A percentile compares a stretch with the other conserved stretches of the same genome.
Evolutionary conservation across 1,140 invertebrate species (phyloP).

Genomic region (Vanessa tameamea): DNA sequence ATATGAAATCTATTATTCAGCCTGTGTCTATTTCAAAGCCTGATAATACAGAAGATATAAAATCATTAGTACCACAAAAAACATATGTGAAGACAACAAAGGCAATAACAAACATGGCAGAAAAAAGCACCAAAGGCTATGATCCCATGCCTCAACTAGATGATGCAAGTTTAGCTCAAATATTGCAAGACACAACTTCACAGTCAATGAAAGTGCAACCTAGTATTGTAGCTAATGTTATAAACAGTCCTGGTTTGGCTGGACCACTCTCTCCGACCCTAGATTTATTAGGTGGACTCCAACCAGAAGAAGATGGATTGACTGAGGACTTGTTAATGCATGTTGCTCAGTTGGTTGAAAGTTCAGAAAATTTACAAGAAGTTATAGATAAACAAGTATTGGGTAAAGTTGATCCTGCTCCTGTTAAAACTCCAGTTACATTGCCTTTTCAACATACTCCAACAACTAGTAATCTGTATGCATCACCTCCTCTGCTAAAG

Average conservation of each 20-base stretch:
- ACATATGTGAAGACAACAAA: slow-evolving; percentile 58
- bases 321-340: slow-evolving; percentile 85
- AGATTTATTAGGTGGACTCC: slow-evolving; percentile 74
- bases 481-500: slow-evolving; percentile 53
- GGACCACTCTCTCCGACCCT: slow-evolving; percentile 76
- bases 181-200: slow-evolving; percentile 67
- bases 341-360: slow-evolving; percentile 84
- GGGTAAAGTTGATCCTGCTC: slow-evolving; percentile 73
- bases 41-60: slow-evolving; percentile 52
- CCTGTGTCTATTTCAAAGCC: slow-evolving; percentile 42
- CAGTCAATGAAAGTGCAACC: slow-evolving; percentile 67
- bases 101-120: slow-evolving; percentile 44
- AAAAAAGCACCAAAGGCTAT: slow-evolving; percentile 61
- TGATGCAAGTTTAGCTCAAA: slow-evolving; percentile 76
- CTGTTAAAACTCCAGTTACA: slow-evolving; percentile 49
- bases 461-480: slow-evolving; percentile 45
- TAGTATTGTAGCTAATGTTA: slow-evolving; percentile 72
- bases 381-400: slow-evolving; percentile 84
- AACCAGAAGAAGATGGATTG: slow-evolving; percentile 82
- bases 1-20: slow-evolving; percentile 39
- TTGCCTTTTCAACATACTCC: slow-evolving; percentile 29
- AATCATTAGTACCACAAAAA: slow-evolving; percentile 56
- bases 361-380: slow-evolving; percentile 84
- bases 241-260: slow-evolving; percentile 66
- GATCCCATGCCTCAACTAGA: slow-evolving; percentile 75